Conservation (phyloP, 2,797 vertebrate genomes). For the Selene dorsalis region DNA sequence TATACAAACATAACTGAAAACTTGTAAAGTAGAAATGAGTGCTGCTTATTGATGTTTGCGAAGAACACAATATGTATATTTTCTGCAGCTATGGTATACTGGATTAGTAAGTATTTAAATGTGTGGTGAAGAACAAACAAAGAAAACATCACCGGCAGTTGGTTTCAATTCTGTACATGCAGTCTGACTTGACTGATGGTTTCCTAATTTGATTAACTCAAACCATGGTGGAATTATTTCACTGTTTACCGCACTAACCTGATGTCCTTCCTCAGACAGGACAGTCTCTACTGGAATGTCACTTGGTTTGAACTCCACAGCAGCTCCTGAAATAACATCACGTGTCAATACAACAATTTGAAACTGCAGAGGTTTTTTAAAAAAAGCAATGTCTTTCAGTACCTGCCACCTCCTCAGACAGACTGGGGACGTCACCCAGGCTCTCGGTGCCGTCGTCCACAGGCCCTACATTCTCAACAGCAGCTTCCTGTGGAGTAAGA, state of each 20-base stretch:
- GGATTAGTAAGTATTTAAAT: not conserved
- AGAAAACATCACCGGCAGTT: not conserved
- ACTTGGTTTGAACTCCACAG: conserved; percentile 71
- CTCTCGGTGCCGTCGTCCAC: conserved; percentile 85
- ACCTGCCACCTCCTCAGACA: conserved; percentile 85
- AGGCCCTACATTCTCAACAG: conserved; percentile 78
- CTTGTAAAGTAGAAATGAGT: not conserved
- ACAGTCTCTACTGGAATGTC: conserved; percentile 76
- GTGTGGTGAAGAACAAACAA: not conserved
- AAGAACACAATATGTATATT: not conserved
- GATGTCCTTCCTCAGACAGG: conserved; percentile 84
- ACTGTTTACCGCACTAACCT: conserved; percentile 73
- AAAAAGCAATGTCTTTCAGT: conserved; percentile 13
- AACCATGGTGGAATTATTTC: not conserved
- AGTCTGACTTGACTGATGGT: not conserved
- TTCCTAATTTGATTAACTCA: not conserved
- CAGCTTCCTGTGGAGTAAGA: conserved; percentile 78
- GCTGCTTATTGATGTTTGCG: too few species aligned
- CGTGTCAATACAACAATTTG: conserved; percentile 12
- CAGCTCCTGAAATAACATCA: conserved; percentile 73
- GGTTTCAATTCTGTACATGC: not conserved
- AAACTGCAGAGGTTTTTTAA: not conserved
- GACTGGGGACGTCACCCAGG: conserved; percentile 82
- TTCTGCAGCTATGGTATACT: not conserved
- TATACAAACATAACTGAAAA: not conserved